These are phyloP conservation scores for Thomomys bottae DNA, from an alignment of 2,113 vertebrate species.

Conservation along the genomic window DNA sequence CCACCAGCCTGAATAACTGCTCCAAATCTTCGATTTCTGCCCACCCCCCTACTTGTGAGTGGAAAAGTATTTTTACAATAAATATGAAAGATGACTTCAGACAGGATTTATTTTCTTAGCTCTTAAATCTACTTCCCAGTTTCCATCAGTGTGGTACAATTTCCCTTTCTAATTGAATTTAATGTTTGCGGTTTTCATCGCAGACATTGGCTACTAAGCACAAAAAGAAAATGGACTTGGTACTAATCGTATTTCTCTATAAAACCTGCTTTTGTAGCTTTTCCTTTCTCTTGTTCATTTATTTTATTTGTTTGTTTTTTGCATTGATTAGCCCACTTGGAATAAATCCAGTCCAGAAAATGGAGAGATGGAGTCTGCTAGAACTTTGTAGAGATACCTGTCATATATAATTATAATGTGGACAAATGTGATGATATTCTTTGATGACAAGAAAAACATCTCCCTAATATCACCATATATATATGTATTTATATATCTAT, in stretches of 20 bases:
- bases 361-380: neutral
- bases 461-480: neutral
- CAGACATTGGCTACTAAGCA: neutral
- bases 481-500: too few species aligned
- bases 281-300: neutral
- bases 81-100: neutral
- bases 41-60: neutral
- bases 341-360: neutral
- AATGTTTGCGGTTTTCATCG: neutral
- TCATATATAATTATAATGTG: neutral
- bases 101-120: neutral
- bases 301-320: neutral
- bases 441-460: neutral
- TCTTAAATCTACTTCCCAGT: neutral
- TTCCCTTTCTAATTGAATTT: slow-evolving; percentile 1
- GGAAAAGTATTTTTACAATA: neutral
- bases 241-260: neutral
- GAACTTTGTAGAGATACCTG: slow-evolving; percentile 8
- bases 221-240: neutral
- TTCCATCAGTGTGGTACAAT: neutral
- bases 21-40: neutral
- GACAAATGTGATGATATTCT: neutral
- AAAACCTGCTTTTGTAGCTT: neutral
- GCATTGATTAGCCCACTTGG: neutral
- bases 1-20: neutral